Evolutionary conservation across 2,113 vertebrate species (phyloP).

Genomic region (Chelonoidis abingdonii): DNA sequence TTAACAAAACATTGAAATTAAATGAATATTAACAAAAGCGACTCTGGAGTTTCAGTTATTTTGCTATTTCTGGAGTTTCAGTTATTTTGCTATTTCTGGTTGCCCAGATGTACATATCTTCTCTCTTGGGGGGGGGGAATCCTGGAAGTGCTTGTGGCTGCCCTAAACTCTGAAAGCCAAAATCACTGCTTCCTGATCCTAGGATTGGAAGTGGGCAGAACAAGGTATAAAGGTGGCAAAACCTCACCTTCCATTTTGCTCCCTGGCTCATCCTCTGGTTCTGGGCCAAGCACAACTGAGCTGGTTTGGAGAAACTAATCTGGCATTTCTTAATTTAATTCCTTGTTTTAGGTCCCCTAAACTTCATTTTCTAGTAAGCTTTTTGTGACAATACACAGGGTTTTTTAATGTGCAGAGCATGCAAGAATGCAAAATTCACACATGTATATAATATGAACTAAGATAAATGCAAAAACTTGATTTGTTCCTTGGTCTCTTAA

Average conservation of each 20-base stretch:
- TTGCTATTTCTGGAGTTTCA: not conserved
- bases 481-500: not conserved
- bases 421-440: not conserved
- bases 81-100: not conserved
- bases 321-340: not conserved
- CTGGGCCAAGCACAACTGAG: not conserved
- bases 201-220: not conserved
- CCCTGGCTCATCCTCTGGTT: not conserved
- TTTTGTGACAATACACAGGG: not conserved
- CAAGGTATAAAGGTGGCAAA: not conserved
- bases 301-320: not conserved
- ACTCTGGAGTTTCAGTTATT: not conserved
- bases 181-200: not conserved
- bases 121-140: not conserved
- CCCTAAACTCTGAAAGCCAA: not conserved
- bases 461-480: not conserved
- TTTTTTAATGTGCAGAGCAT: not conserved
- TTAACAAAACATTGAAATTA: not conserved
- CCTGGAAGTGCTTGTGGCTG: not conserved
- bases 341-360: not conserved
- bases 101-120: not conserved
- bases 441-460: not conserved
- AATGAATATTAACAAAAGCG: not conserved
- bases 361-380: not conserved
- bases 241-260: not conserved